Evolutionary conservation across 1,140 invertebrate species (phyloP).

Genomic region (Drosophila takahashii): DNA sequence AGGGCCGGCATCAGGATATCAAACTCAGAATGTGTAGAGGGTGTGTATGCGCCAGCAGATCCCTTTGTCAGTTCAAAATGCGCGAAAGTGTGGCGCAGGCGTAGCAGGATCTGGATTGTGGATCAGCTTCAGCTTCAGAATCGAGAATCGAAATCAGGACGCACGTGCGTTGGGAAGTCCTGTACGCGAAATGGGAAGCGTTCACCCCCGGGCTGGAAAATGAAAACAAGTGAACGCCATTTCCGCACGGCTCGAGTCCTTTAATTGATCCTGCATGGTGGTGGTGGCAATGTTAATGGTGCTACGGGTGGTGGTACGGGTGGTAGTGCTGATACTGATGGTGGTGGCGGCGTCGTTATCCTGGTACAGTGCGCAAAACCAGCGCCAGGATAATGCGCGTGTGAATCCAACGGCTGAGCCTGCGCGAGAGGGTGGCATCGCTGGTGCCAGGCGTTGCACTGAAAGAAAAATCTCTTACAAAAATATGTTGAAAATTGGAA

Average conservation of each 20-base stretch:
- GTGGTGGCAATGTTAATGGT: slow-evolving; percentile 40
- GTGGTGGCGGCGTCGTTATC: slow-evolving; percentile 34
- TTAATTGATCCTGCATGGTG: slow-evolving; percentile 68
- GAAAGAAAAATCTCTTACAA: neutral
- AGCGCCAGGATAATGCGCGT: slow-evolving; percentile 60
- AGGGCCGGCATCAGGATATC: slow-evolving; percentile 71
- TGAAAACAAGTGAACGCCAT: slow-evolving; percentile 79
- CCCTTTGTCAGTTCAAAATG: slow-evolving; percentile 61
- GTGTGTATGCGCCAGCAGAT: slow-evolving; percentile 67
- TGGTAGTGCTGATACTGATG: slow-evolving; percentile 15
- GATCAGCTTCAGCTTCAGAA: slow-evolving; percentile 3
- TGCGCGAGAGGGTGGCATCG: slow-evolving; percentile 59
- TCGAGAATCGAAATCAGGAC: slow-evolving; percentile 19
- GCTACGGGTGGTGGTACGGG: slow-evolving; percentile 32
- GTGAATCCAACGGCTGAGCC: slow-evolving; percentile 73
- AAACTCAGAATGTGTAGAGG: slow-evolving; percentile 56
- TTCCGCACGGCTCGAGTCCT: slow-evolving; percentile 61
- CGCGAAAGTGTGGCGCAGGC: slow-evolving; percentile 79
- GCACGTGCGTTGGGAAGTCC: slow-evolving; percentile 65
- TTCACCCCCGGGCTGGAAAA: slow-evolving; percentile 55
- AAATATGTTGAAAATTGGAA: neutral
- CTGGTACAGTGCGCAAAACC: slow-evolving; percentile 72
- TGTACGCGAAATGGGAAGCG: slow-evolving; percentile 32
- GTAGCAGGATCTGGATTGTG: slow-evolving; percentile 34
- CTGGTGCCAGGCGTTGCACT: slow-evolving; percentile 13